Evolutionary conservation across 2,888 invertebrate species (phyloP).

Genomic region (Drosophila borborema): DNA sequence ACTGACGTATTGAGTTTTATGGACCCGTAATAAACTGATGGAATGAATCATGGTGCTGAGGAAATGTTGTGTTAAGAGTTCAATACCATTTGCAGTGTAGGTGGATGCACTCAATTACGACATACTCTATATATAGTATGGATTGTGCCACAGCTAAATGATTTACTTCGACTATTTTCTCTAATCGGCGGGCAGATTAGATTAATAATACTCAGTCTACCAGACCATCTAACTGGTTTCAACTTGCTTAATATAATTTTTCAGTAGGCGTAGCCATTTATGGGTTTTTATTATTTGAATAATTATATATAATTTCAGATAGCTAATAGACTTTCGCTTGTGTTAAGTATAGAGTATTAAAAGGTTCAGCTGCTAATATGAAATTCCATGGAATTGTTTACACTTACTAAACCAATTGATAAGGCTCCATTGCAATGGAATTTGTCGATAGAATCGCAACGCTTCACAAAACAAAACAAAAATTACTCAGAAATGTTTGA

Average conservation of each 20-base stretch:
- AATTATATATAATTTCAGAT: background rate
- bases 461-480: background rate
- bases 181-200: background rate
- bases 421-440: conserved; percentile 23
- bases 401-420: conserved; percentile 40
- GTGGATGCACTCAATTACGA: background rate
- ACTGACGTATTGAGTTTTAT: conserved; percentile 35
- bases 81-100: conserved; percentile 9
- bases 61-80: conserved; percentile 1
- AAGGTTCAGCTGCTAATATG: conserved; percentile 31
- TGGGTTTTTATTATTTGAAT: background rate
- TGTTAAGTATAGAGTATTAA: background rate
- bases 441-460: conserved; percentile 13
- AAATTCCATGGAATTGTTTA: conserved; percentile 48
- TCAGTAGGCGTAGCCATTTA: background rate
- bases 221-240: background rate
- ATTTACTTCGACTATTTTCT: background rate
- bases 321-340: background rate
- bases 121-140: background rate
- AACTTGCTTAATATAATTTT: background rate
- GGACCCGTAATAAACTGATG: background rate
- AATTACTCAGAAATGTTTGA: background rate
- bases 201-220: background rate
- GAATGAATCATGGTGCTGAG: conserved; percentile 37
- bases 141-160: background rate